Conservation (phyloP, 35 echinoderm and acorn worm genomes). For the Patiria miniata region DNA sequence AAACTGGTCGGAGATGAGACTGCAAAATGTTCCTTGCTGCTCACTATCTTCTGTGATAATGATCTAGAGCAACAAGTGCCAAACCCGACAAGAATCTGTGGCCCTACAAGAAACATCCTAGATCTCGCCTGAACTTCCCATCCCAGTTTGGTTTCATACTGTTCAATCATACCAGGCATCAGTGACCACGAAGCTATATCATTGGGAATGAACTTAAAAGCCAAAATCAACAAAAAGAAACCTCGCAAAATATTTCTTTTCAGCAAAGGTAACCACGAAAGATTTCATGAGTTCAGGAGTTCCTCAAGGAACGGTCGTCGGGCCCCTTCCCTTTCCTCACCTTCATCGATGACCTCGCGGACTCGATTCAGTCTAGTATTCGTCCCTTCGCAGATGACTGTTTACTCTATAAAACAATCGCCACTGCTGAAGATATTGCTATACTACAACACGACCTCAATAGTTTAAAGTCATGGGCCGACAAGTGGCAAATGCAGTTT, state of each 20-base stretch:
- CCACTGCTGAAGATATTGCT: no score
- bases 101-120: conserved; percentile 41
- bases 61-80: conserved; percentile 17
- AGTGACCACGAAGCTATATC: conserved; percentile 32
- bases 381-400: no score
- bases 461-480: no score
- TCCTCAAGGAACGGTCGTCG: no score
- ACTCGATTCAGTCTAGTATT: no score
- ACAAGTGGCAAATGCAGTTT: no score
- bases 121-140: conserved; percentile 30
- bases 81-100: conserved; percentile 24
- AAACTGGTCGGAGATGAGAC: conserved; percentile 36
- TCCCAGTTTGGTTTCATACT: conserved; percentile 33
- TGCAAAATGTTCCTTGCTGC: conserved; percentile 34
- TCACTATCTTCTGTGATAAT: conserved; percentile 58
- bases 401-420: no score
- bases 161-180: conserved; percentile 34
- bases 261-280: conserved; percentile 5
- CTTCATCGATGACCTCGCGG: no score
- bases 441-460: no score
- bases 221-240: conserved; percentile 10
- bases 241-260: conserved; percentile 27
- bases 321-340: no score
- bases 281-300: background rate
- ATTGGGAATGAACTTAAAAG: conserved; percentile 2